Percentiles rank a stretch among this genome's conserved stretches.
These are phyloP conservation scores for Drosophila chauvacae DNA, from an alignment of 1,140 invertebrate genomes.

Conservation along the genomic window DNA sequence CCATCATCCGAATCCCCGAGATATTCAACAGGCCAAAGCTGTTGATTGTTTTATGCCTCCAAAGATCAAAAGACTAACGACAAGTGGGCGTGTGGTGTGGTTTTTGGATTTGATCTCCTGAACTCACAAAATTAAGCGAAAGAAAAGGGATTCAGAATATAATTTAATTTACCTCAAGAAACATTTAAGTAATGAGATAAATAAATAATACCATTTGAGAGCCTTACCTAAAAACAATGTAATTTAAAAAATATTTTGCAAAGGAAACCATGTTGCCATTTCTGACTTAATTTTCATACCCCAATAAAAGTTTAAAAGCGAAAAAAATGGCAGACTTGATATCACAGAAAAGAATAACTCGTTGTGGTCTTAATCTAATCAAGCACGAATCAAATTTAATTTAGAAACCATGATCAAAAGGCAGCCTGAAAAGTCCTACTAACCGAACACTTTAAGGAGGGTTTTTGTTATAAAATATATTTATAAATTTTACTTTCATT, in stretches of 20 bases:
- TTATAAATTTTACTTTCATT: slow-evolving; percentile 25
- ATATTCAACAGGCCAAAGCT: slow-evolving; percentile 18
- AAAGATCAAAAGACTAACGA: slow-evolving; percentile 37
- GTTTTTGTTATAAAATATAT: slow-evolving; percentile 9
- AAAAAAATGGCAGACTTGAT: slow-evolving; percentile 20
- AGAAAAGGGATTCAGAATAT: background rate
- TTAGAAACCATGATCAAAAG: slow-evolving; percentile 10
- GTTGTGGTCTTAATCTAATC: slow-evolving; percentile 70
- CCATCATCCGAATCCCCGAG: slow-evolving; percentile 20
- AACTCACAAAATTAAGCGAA: background rate
- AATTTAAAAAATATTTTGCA: background rate
- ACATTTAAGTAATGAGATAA: background rate
- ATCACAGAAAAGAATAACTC: slow-evolving; percentile 23
- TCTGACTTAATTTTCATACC: slow-evolving; percentile 20
- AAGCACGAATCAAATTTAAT: slow-evolving; percentile 27
- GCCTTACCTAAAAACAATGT: background rate
- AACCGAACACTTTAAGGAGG: slow-evolving; percentile 16
- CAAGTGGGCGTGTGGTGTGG: slow-evolving; percentile 25
- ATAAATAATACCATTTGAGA: background rate
- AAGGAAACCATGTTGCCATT: too few relatives aligned
- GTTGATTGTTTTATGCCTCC: slow-evolving; percentile 50
- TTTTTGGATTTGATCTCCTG: slow-evolving; percentile 66
- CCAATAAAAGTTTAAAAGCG: slow-evolving; percentile 18
- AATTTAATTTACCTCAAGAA: background rate
- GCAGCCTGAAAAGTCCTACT: background rate